Evolutionary conservation across 2,113 vertebrate species (phyloP).

Genomic region (Recurvirostra avosetta): DNA sequence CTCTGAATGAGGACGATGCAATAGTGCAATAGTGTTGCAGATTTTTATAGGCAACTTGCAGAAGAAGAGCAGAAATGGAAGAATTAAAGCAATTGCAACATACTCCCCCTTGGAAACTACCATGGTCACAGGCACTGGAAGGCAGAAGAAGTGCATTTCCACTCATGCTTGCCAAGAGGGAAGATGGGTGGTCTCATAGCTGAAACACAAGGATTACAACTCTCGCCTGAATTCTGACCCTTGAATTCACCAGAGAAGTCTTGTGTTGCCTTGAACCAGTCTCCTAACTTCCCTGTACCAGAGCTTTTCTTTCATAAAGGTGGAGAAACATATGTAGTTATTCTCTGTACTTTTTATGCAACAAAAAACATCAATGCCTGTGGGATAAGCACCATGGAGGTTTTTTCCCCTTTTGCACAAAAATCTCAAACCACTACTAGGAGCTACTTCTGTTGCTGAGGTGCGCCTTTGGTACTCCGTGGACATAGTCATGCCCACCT

Average conservation of each 20-base stretch:
- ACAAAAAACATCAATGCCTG: neutral
- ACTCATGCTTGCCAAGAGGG: neutral
- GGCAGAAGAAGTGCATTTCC: neutral
- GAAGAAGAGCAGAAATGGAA: constrained; percentile 45
- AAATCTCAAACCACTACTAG: neutral
- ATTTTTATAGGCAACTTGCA: neutral
- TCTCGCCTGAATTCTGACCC: neutral
- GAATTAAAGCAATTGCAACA: neutral
- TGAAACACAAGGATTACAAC: neutral
- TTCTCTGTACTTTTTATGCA: neutral
- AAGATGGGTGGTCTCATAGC: neutral
- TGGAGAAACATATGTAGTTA: neutral
- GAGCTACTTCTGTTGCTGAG: neutral
- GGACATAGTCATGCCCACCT: accelerated
- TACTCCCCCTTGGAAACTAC: neutral
- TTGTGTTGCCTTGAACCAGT: neutral
- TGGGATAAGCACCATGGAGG: neutral
- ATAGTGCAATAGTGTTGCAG: neutral
- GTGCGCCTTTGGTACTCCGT: accelerated
- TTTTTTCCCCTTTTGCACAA: neutral
- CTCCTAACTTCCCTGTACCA: neutral
- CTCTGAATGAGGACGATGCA: neutral
- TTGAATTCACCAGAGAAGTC: neutral
- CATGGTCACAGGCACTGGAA: neutral
- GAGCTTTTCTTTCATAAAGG: neutral